Conservation (phyloP, 2,113 vertebrate genomes). For the Turnix velox region DNA sequence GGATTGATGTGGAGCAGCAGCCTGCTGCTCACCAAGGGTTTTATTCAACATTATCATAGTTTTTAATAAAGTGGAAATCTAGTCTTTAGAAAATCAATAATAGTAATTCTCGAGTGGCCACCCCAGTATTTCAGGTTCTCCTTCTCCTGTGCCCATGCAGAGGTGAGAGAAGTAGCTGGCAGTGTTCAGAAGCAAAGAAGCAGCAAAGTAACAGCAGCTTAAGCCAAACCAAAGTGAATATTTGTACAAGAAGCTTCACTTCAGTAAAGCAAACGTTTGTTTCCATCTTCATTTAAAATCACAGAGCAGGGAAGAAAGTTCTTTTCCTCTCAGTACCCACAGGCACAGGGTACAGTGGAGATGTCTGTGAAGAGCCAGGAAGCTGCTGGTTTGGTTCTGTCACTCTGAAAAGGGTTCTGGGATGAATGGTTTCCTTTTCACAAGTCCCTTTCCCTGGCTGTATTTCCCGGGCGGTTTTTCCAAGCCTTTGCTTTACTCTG, state of each 20-base stretch:
- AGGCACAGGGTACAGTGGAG: background rate
- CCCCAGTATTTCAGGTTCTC: background rate
- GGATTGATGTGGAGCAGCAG: background rate
- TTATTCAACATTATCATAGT: background rate
- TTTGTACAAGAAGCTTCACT: background rate
- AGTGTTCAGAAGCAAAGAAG: background rate
- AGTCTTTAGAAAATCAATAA: background rate
- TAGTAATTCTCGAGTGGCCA: background rate
- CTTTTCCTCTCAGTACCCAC: background rate
- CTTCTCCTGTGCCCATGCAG: background rate
- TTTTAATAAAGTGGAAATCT: background rate
- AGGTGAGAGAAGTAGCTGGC: background rate
- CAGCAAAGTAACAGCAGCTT: background rate
- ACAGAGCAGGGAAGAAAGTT: background rate
- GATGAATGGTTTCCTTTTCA: background rate
- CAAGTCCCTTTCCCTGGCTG: background rate
- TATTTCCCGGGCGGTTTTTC: background rate
- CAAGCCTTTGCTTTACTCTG: background rate
- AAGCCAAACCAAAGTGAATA: background rate
- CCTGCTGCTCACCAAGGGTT: background rate
- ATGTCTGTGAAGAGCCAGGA: background rate
- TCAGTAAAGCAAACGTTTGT: background rate
- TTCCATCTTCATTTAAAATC: background rate
- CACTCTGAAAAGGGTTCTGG: background rate
- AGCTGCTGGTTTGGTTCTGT: background rate